Evolutionary conservation across 1,140 invertebrate genomes (phyloP).

Genomic region (Neodiprion fabricii): DNA sequence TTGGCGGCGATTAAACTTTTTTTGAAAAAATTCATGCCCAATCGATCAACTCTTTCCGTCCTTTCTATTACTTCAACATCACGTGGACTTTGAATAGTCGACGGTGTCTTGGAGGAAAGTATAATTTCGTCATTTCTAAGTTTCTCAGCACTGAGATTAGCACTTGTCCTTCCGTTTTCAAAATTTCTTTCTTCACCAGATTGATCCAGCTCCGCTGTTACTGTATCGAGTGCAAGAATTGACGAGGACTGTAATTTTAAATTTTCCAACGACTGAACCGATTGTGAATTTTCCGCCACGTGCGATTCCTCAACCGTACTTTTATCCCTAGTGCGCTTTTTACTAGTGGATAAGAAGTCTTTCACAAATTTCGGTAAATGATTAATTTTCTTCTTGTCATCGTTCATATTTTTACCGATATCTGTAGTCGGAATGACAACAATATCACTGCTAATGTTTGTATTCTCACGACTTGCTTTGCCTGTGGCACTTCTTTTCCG

Average conservation of each 20-base stretch:
- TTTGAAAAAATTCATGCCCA: too few relatives aligned
- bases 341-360: neutral
- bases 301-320: neutral
- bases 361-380: neutral
- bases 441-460: too few relatives aligned
- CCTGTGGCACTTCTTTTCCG: too few relatives aligned
- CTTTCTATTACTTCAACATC: too few relatives aligned
- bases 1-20: too few relatives aligned
- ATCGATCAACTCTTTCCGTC: too few relatives aligned
- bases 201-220: neutral
- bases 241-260: neutral
- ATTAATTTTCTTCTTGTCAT: neutral
- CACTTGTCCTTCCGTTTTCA: neutral
- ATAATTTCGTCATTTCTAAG: neutral
- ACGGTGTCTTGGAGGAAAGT: too few relatives aligned
- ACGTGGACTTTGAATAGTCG: too few relatives aligned
- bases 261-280: neutral
- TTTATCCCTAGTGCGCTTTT: neutral
- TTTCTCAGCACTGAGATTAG: neutral
- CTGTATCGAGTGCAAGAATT: neutral
- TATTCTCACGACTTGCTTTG: too few relatives aligned
- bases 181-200: neutral
- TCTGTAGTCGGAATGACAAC: too few relatives aligned
- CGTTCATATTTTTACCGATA: neutral
- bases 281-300: neutral